Conservation (phyloP, 1,140 invertebrate genomes). For the Papilio polyxenes region DNA sequence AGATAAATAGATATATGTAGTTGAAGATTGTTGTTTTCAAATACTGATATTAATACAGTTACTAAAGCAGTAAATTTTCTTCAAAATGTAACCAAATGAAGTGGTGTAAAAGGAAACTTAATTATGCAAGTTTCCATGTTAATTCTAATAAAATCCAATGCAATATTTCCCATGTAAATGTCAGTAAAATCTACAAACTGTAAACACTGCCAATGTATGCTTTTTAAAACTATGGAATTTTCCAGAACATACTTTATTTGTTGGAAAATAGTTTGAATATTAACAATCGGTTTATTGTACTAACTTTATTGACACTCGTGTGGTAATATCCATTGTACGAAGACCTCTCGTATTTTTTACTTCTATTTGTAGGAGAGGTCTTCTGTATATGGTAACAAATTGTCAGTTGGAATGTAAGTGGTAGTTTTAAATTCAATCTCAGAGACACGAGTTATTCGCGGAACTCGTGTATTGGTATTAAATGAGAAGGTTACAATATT, state of each 20-base stretch:
- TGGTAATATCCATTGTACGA: not conserved
- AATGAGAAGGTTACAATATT: not conserved
- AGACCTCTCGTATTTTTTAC: not conserved
- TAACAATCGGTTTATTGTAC: conserved; percentile 22
- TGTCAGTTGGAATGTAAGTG: conserved; percentile 36
- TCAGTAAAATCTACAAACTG: not conserved
- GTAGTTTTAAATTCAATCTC: conserved; percentile 51
- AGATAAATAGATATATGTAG: too few species aligned
- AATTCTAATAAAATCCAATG: not conserved
- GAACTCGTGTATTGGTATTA: conserved; percentile 43
- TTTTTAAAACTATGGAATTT: conserved; percentile 5
- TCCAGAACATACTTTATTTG: not conserved
- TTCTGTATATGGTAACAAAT: not conserved
- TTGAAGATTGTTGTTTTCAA: too few species aligned
- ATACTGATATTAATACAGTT: too few species aligned
- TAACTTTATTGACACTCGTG: conserved; percentile 1
- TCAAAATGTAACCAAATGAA: too few species aligned
- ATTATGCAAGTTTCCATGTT: not conserved
- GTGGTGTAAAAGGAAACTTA: not conserved
- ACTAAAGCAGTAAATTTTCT: too few species aligned
- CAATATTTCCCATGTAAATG: not conserved
- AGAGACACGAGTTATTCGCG: conserved; percentile 39
- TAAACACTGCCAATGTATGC: not conserved
- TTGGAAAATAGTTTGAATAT: conserved; percentile 33
- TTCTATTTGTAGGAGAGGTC: not conserved